Evolutionary conservation across 2,888 invertebrate genomes (phyloP).

Genomic region (Morpho deidamia): DNA sequence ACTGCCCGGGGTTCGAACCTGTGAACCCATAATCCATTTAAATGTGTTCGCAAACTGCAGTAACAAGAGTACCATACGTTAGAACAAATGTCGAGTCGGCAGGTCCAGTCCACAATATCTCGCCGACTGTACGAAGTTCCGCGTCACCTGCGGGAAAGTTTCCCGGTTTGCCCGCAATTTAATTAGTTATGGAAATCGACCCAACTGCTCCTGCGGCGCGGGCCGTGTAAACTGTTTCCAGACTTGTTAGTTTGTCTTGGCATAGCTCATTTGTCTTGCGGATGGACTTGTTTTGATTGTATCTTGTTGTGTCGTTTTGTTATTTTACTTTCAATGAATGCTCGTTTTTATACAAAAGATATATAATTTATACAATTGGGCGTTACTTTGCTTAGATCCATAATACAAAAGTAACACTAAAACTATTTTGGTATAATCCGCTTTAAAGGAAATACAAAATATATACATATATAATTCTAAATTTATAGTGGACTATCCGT

Average conservation of each 20-base stretch:
- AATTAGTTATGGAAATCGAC: conserved; percentile 41
- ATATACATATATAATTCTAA: no score
- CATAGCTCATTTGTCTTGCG: conserved; percentile 17
- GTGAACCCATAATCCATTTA: no score
- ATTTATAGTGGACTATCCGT: no score
- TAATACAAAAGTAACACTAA: no score
- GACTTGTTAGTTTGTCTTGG: conserved; percentile 37
- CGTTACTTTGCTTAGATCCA: no score
- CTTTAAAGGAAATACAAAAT: no score
- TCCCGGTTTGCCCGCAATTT: conserved; percentile 31
- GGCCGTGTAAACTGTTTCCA: conserved; percentile 41
- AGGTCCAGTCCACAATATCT: conserved; percentile 8
- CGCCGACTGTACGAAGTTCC: conserved; percentile 13
- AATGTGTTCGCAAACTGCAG: no score
- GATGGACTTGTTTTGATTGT: conserved; percentile 6
- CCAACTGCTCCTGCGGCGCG: conserved; percentile 27
- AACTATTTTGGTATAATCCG: no score
- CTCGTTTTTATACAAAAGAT: neutral
- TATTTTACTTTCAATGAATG: no score
- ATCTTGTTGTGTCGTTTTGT: neutral
- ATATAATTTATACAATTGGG: neutral
- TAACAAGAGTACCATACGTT: no score
- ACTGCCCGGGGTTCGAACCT: no score
- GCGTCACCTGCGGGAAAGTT: conserved; percentile 32
- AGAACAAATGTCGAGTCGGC: neutral